These are phyloP conservation scores for Leucophora obtusa DNA, from an alignment of 2,888 invertebrate species.

Conservation along the genomic window DNA sequence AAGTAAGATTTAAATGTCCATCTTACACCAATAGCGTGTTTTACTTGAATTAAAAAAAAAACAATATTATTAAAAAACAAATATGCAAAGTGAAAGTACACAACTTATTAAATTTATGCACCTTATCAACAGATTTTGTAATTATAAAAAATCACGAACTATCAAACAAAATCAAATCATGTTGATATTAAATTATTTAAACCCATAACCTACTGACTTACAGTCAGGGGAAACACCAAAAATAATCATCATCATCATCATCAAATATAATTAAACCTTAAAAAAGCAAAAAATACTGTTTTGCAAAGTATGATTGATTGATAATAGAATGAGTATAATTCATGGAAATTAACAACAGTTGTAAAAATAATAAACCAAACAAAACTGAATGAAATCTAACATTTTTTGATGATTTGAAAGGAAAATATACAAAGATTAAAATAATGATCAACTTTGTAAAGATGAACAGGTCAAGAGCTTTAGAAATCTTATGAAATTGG, in stretches of 20 bases:
- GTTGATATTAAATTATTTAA: conserved; percentile 18
- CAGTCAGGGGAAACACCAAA: neutral
- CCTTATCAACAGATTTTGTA: neutral
- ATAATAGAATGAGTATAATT: conserved; percentile 17
- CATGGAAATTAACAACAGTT: neutral
- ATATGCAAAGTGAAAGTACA: conserved; percentile 3
- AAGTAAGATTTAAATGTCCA: neutral
- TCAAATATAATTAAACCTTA: conserved; percentile 28
- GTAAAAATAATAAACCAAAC: neutral
- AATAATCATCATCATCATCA: conserved; percentile 1
- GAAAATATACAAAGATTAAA: conserved; percentile 11
- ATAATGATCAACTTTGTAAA: neutral
- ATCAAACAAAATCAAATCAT: conserved; percentile 7
- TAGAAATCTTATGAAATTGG: neutral
- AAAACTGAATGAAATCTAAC: neutral
- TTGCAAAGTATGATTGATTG: conserved; percentile 38
- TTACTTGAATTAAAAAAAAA: neutral
- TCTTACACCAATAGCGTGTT: conserved; percentile 10
- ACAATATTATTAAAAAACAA: neutral
- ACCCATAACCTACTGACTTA: conserved; percentile 19
- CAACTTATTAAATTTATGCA: neutral
- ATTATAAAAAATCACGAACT: neutral
- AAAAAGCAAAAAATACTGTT: neutral
- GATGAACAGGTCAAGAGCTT: conserved; percentile 45
- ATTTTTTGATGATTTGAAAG: neutral